Evolutionary conservation across 2,888 invertebrate genomes (phyloP), one percentile per base, ranked within the genome.

Genomic region (Troides aeacus): DNA sequence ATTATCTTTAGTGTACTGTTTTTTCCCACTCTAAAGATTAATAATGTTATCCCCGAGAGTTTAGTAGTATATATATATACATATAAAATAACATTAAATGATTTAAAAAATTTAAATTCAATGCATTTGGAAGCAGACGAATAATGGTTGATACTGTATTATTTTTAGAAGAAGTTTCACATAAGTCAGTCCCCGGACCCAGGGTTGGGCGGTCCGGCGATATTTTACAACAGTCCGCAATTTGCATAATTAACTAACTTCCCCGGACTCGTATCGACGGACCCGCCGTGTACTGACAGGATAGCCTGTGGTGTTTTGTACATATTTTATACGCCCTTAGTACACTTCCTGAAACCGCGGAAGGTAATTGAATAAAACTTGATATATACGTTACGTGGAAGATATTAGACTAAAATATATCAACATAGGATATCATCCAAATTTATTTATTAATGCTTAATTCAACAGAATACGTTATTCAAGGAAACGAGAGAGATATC

Each of bases 221-320:
- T 88, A 86, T 85, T 85, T 88, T 83, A 85, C 79, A 79, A 82
- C 84, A 84, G 78, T 79, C 84, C 82, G 80, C 86, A 84, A 90
- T 90, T 88, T 89, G 79, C 89, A 90, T 90, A 89, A 89, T 90
- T 89, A 90, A 89, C 89, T 79, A 85, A 86, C 85, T 87, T 87
- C 81, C 76, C 74, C 73, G 72, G 74, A 71, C 74, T 76, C 70
- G 10, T 21, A 23, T n/a, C 59, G 18, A 46, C 46, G 50, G 42
- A 24, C 36, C 36, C 73, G 64, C 72, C 70, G 71, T 66, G 62
- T 69, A 68, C 30, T 59, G 39, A 23, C 53, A 24, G 59, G 24
- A 46, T 50, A 24, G 57, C 63, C 36, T 56, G 53, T 64, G 15
- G 30, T 57, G 53, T 56, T 53, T 56, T 56, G 18, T 64, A 36